Evolutionary conservation across 2,888 invertebrate genomes (phyloP).

Genomic region (Theodoxus fluviatilis): DNA sequence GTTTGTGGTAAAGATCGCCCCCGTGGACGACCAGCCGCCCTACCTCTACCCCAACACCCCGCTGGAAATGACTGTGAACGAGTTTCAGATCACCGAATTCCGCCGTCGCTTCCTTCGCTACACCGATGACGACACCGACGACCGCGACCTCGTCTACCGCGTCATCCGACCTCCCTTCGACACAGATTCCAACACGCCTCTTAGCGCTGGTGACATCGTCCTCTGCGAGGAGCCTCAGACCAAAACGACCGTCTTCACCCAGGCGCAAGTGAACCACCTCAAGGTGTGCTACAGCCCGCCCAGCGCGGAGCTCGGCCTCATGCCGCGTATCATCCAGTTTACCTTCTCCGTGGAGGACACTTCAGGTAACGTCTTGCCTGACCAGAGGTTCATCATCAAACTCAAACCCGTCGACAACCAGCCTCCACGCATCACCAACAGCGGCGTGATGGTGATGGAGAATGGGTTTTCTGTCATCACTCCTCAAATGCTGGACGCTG

Average conservation of each 20-base stretch:
- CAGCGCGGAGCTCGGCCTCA: conserved; percentile 57
- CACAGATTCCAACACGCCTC: conserved; percentile 52
- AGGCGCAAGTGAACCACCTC: conserved; percentile 63
- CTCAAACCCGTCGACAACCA: conserved; percentile 62
- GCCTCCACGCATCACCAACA: conserved; percentile 59
- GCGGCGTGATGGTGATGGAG: conserved; percentile 54
- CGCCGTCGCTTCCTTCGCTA: conserved; percentile 52
- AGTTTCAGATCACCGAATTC: conserved; percentile 57
- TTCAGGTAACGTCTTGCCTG: conserved; percentile 55
- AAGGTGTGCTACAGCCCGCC: conserved; percentile 64
- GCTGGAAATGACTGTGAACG: conserved; percentile 58
- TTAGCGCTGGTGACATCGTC: conserved; percentile 56
- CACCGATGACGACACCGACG: conserved; percentile 57
- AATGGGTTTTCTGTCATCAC: conserved; percentile 54
- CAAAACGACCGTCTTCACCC: conserved; percentile 54
- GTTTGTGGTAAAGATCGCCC: conserved; percentile 58
- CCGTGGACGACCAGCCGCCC: conserved; percentile 62
- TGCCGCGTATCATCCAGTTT: conserved; percentile 60
- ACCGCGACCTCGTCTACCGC: conserved; percentile 50
- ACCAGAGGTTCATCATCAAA: conserved; percentile 58
- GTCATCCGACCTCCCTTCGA: conserved; percentile 54
- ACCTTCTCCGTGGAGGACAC: conserved; percentile 60
- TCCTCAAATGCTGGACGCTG: conserved; percentile 52
- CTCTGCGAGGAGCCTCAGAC: conserved; percentile 51
- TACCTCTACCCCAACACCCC: conserved; percentile 50